Percentiles rank a stretch among this genome's conserved stretches.
Conservation (phyloP, 2,888 invertebrate genomes). For the Cheilosia vulpina region DNA sequence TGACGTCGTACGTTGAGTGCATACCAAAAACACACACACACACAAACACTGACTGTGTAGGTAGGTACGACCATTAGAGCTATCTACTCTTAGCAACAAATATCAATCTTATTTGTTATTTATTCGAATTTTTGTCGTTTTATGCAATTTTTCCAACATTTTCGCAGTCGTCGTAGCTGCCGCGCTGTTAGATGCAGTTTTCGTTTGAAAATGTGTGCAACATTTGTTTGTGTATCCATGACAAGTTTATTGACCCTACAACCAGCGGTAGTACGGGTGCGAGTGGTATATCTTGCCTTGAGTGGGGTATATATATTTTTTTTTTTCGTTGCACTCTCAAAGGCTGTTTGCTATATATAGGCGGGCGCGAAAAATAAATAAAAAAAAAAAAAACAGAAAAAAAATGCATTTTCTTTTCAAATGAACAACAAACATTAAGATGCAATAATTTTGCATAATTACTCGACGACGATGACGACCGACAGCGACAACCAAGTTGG, state of each 20-base stretch:
- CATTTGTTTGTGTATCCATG: conserved; percentile 72
- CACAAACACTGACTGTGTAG: neutral
- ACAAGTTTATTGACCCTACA: conserved; percentile 75
- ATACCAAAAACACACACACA: conserved; percentile 4
- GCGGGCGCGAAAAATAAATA: neutral
- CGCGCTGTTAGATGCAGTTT: conserved; percentile 36
- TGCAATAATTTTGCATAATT: conserved; percentile 76
- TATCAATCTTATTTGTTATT: conserved; percentile 74
- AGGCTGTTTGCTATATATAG: conserved; percentile 61
- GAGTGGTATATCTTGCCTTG: conserved; percentile 48
- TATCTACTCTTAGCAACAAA: conserved; percentile 61
- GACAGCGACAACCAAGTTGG: neutral
- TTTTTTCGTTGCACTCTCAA: conserved; percentile 23
- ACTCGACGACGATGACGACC: conserved; percentile 35
- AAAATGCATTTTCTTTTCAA: conserved; percentile 42
- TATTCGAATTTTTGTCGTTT: conserved; percentile 70
- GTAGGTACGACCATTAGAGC: neutral
- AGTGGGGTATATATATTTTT: conserved; percentile 24
- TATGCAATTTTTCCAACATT: conserved; percentile 66
- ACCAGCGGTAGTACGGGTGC: conserved; percentile 9
- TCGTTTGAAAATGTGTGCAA: conserved; percentile 65
- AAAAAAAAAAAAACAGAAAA: conserved; percentile 4
- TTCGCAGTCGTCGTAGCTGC: conserved; percentile 6
- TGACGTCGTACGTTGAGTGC: conserved; percentile 8
- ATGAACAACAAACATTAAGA: conserved; percentile 61